Base-by-base conservation (phyloP, 2,797 vertebrate genomes). In the Botia kubotai region DNA sequence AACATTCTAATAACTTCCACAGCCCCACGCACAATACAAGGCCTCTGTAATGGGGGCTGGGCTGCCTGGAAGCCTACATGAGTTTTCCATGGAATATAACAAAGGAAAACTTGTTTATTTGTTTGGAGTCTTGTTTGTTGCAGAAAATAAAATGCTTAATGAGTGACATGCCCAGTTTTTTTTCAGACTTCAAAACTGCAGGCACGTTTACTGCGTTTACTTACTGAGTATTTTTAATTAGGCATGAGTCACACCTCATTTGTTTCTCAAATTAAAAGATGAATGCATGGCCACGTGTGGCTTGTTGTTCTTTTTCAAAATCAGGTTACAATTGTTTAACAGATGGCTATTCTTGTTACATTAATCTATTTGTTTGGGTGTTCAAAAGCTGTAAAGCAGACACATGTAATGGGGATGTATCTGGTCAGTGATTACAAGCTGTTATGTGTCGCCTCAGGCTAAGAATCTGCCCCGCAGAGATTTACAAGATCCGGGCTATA, bases 361-460 rank as follows among this genome's bases (percentile, higher is more conserved):
- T 70, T 80, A 7, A 72, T 89, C 55, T 21, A 70, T 87, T 88
- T 86, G 68, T 63, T 12, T 46, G 83, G 69, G 48, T 72, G 75
- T 58, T 62, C 17, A 90, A 87, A 82, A 87, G 81, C 86, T 82
- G 82, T 80, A 52, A 83, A 86, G 88, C 88, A 83, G 86, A 83
- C 85, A 87, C 86, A 89, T 80, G 84, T 89, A 91, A 91, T 84
- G 81, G 89, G 77, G 90, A 89, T 89, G 86, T 53, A 83, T 72
- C 90, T 89, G 92, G 92, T 92, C 93, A 92, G 89, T 90, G 86
- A 91, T 90, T 93, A 90, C 91, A 90, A 90, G 90, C 92, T 90
- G 90, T 92, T 90, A 86, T 88, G 88, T 90, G 90, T 86, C 84
- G 84, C 90, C 90, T 86, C 50, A 86, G 82, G 90, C 58, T 91